Conservation (phyloP, 2,113 vertebrate species). For the Gorsachius goisagi region DNA sequence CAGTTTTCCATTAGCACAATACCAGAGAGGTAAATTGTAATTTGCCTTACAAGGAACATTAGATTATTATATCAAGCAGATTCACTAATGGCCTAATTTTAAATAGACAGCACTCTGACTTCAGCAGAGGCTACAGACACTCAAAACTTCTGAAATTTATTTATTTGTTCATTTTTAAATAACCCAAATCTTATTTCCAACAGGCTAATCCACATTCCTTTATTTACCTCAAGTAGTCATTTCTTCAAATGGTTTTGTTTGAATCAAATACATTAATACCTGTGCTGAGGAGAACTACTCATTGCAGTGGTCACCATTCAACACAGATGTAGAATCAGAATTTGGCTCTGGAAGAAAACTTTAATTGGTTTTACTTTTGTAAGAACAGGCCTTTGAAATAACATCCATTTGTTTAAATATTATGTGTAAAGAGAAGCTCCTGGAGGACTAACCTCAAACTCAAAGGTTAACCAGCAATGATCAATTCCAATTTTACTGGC, state of each 20-base stretch:
- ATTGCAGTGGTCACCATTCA: neutral
- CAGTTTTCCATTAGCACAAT: neutral
- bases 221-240: neutral
- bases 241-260: neutral
- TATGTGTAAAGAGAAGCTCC: neutral
- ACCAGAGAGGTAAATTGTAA: neutral
- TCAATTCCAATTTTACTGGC: neutral
- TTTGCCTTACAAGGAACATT: slow-evolving; percentile 7
- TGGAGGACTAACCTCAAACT: neutral
- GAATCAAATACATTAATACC: neutral
- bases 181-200: neutral
- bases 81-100: neutral
- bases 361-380: neutral
- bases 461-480: neutral
- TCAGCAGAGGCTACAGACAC: neutral
- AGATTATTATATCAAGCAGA: neutral
- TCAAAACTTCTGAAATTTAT: neutral
- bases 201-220: neutral
- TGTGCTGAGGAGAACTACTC: neutral
- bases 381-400: neutral
- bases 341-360: neutral
- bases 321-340: neutral
- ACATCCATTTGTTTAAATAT: neutral
- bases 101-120: neutral
- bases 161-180: neutral